A percentile compares a stretch with the other conserved stretches of the same genome.
phyloP scores from a whole-genome alignment of 1,140 invertebrate genomes.

The Diorhabda sublineata region DNA sequence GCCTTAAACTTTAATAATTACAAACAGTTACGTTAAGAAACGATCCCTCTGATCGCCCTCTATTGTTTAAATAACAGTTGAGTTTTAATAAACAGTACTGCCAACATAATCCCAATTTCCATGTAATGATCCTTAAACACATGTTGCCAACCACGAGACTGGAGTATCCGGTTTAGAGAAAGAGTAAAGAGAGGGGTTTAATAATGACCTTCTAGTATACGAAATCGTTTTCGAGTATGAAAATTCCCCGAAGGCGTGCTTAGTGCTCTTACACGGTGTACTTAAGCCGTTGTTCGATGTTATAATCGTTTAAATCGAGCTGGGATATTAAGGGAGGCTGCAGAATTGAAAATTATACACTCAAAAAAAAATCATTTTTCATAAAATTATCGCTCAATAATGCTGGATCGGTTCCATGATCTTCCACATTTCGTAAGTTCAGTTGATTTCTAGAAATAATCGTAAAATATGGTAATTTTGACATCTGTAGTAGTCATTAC shows the following conservation, averaged over 20 bases:
- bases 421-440: too few relatives aligned
- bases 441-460: too few relatives aligned
- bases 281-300: neutral
- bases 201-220: constrained; percentile 29
- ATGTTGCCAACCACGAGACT: constrained; percentile 32
- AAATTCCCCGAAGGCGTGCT: constrained; percentile 26
- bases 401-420: too few relatives aligned
- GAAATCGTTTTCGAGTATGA: constrained; percentile 33
- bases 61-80: constrained; percentile 3
- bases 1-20: neutral
- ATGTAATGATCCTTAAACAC: constrained; percentile 35
- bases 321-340: neutral
- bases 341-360: too few relatives aligned
- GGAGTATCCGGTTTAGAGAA: neutral
- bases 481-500: too few relatives aligned
- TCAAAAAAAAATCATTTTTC: too few relatives aligned
- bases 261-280: constrained; percentile 4
- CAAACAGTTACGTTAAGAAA: neutral
- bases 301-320: neutral
- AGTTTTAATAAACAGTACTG: constrained; percentile 18
- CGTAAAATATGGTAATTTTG: too few relatives aligned
- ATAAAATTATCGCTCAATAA: too few relatives aligned
- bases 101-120: constrained; percentile 13
- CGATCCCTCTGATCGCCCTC: neutral
- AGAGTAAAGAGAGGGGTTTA: constrained; percentile 24